Evolutionary conservation across 2,888 invertebrate genomes (phyloP).

Genomic region (Ypsolopha scabrella): DNA sequence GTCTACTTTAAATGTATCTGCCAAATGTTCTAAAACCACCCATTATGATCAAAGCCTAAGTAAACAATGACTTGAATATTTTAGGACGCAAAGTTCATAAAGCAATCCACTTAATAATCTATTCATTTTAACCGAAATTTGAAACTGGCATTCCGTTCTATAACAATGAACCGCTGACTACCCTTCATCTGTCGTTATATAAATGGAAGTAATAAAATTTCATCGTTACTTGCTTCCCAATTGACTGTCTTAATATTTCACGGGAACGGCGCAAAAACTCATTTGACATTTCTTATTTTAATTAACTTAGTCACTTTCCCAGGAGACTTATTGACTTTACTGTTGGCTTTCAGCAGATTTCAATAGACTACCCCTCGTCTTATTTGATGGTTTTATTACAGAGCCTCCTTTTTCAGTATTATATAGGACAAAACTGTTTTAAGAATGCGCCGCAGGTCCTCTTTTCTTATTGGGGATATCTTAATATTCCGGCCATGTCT

Average conservation of each 20-base stretch:
- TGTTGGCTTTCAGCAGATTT: neutral
- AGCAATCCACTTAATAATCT: neutral
- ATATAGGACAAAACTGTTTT: no score
- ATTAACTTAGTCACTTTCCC: neutral
- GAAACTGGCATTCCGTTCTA: neutral
- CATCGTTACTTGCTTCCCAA: neutral
- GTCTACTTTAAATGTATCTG: no score
- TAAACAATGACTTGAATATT: neutral
- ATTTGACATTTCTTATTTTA: neutral
- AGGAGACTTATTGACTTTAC: neutral
- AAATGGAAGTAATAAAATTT: neutral
- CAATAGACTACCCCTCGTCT: no score
- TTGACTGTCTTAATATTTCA: neutral
- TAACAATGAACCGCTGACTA: neutral
- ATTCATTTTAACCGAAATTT: neutral
- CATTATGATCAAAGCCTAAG: no score
- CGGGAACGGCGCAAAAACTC: neutral
- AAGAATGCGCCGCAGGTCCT: no score
- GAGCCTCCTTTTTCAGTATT: no score
- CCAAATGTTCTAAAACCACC: no score
- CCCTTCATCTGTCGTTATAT: neutral
- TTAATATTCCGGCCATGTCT: no score
- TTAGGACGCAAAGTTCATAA: neutral
- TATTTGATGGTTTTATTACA: no score
- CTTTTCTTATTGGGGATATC: no score